These are phyloP conservation scores for Gari tellinella DNA, from an alignment of 2,888 invertebrate species.

Conservation along the genomic window DNA sequence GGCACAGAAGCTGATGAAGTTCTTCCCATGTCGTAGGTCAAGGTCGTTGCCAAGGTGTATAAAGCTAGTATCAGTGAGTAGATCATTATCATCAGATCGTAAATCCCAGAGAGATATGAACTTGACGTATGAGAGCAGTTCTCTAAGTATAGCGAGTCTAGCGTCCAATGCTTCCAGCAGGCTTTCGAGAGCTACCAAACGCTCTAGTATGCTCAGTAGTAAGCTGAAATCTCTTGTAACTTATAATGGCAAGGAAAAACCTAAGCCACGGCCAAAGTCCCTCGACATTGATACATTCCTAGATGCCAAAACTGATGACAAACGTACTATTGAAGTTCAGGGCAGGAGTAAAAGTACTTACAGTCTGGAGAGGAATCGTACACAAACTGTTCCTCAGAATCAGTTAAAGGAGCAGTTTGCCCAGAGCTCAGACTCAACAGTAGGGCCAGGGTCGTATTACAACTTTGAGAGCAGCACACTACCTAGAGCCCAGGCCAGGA, in stretches of 20 bases:
- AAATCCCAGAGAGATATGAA: slow-evolving; percentile 54
- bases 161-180: slow-evolving; percentile 65
- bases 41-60: slow-evolving; percentile 77
- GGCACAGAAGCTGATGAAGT: slow-evolving; percentile 69
- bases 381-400: slow-evolving; percentile 72
- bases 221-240: slow-evolving; percentile 74
- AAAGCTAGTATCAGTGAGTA: slow-evolving; percentile 58
- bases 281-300: slow-evolving; percentile 72
- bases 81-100: slow-evolving; percentile 53
- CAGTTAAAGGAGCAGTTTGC: slow-evolving; percentile 46
- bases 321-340: slow-evolving; percentile 61
- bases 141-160: slow-evolving; percentile 69
- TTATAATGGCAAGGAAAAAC: slow-evolving; percentile 57
- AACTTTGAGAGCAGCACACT: slow-evolving; percentile 76
- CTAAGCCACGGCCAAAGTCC: slow-evolving; percentile 73
- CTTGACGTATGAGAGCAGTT: slow-evolving; percentile 62
- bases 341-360: slow-evolving; percentile 57
- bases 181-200: slow-evolving; percentile 69
- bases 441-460: slow-evolving; percentile 77
- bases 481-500: slow-evolving; percentile 73
- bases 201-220: slow-evolving; percentile 74
- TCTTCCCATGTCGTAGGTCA: slow-evolving; percentile 75
- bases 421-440: slow-evolving; percentile 45
- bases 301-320: slow-evolving; percentile 22
- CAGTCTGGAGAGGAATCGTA: slow-evolving; percentile 63